Base-by-base conservation (phyloP, 2,888 invertebrate species). In the Fragum fragum region DNA sequence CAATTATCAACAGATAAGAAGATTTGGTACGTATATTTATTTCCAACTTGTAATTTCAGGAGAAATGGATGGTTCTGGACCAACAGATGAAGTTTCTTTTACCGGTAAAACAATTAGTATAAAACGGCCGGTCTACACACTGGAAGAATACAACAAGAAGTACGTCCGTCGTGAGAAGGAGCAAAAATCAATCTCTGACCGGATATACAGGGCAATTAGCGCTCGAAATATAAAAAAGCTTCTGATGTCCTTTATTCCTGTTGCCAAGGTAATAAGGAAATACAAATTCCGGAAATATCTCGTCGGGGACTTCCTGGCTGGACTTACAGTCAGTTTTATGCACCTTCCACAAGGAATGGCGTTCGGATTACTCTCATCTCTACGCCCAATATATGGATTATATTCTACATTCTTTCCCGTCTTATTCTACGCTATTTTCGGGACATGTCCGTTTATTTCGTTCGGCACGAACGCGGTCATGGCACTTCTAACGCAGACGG, bases 341-440 rank as follows among this genome's bases (percentile, higher is more conserved):
- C 92, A 93, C 75, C 86, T 93, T 23, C 92, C 93, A 1, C 93
- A 92, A 77, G 91, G 92, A 9, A 88, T 92, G 79, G 92, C 91
- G 5, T 91, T 90, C 72, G 91, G 91, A 26, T 76, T 61, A 18
- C 88, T 92, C n/a, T 89, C 92, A 18, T 88, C 88, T n/a, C 84
- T 93, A n/a, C 84, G 86, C 1, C 91, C 92, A 18, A 83, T 90
- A 9, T 76, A 90, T 61, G 93, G 93, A 0, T 87, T 93, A 23
- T 92, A 92, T 81, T 83, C 89, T 0, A 88, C 91, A 1, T 88
- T 93, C 81, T 92, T 91, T 75, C 90, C 92, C 0, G 88, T 92
- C 16, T 36, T 91, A 16, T 68, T 91, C 5, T 93, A 92, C 78
- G 61, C 91, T 29, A 26, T 93, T 16, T 92, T 92, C 76, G 91